Evolutionary conservation across 2,113 vertebrate genomes (phyloP).

Genomic region (Coptodon rendalli): DNA sequence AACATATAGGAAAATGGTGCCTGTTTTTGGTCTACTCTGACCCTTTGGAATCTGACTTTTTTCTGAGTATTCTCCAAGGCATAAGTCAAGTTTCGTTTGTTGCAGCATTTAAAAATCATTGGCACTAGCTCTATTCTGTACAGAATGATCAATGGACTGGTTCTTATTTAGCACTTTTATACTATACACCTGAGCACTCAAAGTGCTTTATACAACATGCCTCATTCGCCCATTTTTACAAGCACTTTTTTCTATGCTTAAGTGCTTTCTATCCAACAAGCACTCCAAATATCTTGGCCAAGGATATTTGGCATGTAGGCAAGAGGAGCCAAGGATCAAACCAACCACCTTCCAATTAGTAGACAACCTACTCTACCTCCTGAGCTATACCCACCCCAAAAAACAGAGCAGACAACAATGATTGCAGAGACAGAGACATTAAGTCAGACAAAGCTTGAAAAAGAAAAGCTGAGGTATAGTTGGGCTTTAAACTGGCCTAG

Average conservation of each 20-base stretch:
- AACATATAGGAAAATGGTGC: not conserved
- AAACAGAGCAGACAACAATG: not conserved
- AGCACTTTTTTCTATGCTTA: not conserved
- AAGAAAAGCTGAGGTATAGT: not conserved
- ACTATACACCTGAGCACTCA: not conserved
- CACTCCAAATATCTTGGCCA: not conserved
- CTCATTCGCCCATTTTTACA: not conserved
- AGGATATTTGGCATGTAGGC: not conserved
- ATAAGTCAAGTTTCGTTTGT: not conserved
- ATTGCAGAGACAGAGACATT: not conserved
- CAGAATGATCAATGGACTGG: not conserved
- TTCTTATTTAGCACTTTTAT: not conserved
- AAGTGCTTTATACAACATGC: not conserved
- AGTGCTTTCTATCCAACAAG: not conserved
- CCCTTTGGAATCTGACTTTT: not conserved
- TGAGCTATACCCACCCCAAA: not conserved
- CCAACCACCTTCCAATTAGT: not conserved
- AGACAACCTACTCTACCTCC: not conserved
- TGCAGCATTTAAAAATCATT: not conserved
- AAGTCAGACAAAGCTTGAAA: not conserved
- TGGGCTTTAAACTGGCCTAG: not conserved
- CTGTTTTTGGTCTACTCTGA: not conserved
- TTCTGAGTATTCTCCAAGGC: not conserved
- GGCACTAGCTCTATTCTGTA: not conserved
- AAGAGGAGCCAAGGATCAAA: not conserved